Evolutionary conservation across 2,888 invertebrate genomes (phyloP).

Genomic region (Lasioglossum lativentre): DNA sequence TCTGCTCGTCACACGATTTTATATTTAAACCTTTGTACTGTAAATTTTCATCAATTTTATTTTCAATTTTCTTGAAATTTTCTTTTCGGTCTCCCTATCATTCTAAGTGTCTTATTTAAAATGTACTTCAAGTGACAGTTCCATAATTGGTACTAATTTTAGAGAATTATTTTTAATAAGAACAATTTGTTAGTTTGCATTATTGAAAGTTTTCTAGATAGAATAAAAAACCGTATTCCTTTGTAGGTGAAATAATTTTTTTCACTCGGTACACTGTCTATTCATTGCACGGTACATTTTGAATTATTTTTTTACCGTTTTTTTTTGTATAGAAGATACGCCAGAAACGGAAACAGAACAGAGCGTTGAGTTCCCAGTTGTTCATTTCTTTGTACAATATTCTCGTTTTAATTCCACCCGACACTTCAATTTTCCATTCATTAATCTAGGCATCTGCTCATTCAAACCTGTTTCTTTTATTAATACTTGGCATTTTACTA

Average conservation of each 20-base stretch:
- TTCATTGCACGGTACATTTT: conserved; percentile 4
- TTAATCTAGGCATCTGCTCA: conserved; percentile 30
- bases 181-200: neutral
- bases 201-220: neutral
- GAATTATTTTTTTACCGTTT: neutral
- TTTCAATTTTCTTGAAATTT: no score
- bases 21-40: neutral
- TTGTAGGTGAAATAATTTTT: neutral
- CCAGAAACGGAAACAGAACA: conserved; percentile 1
- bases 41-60: neutral
- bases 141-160: no score
- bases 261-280: neutral
- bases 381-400: conserved; percentile 10
- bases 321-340: neutral
- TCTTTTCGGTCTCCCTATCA: no score
- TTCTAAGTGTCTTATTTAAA: neutral
- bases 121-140: neutral
- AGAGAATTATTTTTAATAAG: no score
- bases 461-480: conserved; percentile 38
- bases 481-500: conserved; percentile 21
- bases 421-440: conserved; percentile 35
- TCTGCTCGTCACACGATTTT: neutral
- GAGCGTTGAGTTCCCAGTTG: conserved; percentile 23
- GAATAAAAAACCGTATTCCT: neutral
- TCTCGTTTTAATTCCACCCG: neutral